Evolutionary conservation across 2,888 invertebrate species (phyloP), one percentile per base, ranked within the genome.

Genomic region (Scotopteryx bipunctaria): DNA sequence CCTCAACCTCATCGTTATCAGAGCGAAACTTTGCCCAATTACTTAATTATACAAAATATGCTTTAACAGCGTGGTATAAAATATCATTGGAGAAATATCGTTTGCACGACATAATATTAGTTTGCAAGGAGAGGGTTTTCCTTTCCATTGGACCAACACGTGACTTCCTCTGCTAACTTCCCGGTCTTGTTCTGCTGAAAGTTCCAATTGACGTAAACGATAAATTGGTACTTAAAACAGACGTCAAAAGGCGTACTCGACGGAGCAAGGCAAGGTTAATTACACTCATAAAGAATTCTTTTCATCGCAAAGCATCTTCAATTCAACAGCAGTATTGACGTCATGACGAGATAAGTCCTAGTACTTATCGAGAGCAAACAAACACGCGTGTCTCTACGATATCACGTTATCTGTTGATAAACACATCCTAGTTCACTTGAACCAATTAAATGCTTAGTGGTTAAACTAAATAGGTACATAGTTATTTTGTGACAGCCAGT

Each of bases 301-400:
- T 60, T 57, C 47, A 55, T 49, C 43, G 59, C 58, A 53, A 58
- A 63, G 47, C 61, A 69, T 68, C 67, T 70, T 71, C 61, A 69
- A 66, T 68, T 70, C 64, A 67, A 73, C 73, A 70, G 63, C 65
- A 67, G 71, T 57, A 78, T 80, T 81, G 81, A 83, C 83, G 82
- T 83, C 83, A 81, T 53, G 55, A 57, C 57, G 56, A 69, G 74
- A 76, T 78, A 78, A 71, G 64, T 57, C n/a, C n/a, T n/a, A 63
- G 57, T 56, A 61, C 61, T 69, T 67, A 70, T 71, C 66, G 66
- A 71, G 72, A 72, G 69, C 75, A 74, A 74, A 81, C 73, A 78
- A 73, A 69, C 73, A 74, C 65, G 73, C 71, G 66, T 73, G 71
- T 72, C 73, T 76, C 70, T 58, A 58, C 62, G 65, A 68, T 78